A percentile compares a stretch with the other conserved stretches of the same genome.
These are phyloP conservation scores for Xanthorhoe designata DNA, from an alignment of 2,888 invertebrate genomes.

Conservation along the genomic window DNA sequence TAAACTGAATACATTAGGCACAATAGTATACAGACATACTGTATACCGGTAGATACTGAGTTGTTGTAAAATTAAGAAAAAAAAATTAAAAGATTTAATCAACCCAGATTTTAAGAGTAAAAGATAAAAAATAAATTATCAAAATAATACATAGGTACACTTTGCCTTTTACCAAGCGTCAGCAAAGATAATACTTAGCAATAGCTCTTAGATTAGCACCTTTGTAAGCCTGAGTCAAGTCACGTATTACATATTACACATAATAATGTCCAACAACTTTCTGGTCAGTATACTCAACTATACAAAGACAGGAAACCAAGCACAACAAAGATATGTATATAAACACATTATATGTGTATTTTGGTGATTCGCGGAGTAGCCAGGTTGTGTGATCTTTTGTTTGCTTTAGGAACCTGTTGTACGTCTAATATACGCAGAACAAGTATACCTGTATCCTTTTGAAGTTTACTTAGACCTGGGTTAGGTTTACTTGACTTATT, in stretches of 20 bases:
- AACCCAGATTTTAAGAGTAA: not conserved
- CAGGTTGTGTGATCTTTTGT: slow-evolving; percentile 37
- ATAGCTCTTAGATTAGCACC: slow-evolving; percentile 23
- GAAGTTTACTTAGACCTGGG: slow-evolving; percentile 10
- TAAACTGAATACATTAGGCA: slow-evolving; percentile 4
- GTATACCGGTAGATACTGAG: not conserved
- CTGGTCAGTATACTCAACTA: slow-evolving; percentile 30
- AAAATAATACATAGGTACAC: not conserved
- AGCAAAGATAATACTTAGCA: slow-evolving; percentile 1
- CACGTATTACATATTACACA: slow-evolving; percentile 60
- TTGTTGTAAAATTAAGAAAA: too few species aligned
- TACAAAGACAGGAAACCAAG: slow-evolving; percentile 50
- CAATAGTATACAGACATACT: not conserved
- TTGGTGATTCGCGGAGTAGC: slow-evolving; percentile 30
- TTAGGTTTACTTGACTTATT: slow-evolving; percentile 1
- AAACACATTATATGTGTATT: slow-evolving; percentile 29
- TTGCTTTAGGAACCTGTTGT: slow-evolving; percentile 31
- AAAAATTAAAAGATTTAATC: not conserved
- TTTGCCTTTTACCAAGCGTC: not conserved
- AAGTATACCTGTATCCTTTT: slow-evolving; percentile 23
- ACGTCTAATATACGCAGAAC: slow-evolving; percentile 19
- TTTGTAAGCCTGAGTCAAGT: slow-evolving; percentile 54
- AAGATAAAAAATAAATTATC: not conserved
- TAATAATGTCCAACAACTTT: slow-evolving; percentile 10
- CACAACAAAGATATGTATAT: slow-evolving; percentile 11